A percentile compares a stretch with the other conserved stretches of the same genome.
Conservation (phyloP, 2,113 vertebrate genomes). For the Leucosticte australis region DNA sequence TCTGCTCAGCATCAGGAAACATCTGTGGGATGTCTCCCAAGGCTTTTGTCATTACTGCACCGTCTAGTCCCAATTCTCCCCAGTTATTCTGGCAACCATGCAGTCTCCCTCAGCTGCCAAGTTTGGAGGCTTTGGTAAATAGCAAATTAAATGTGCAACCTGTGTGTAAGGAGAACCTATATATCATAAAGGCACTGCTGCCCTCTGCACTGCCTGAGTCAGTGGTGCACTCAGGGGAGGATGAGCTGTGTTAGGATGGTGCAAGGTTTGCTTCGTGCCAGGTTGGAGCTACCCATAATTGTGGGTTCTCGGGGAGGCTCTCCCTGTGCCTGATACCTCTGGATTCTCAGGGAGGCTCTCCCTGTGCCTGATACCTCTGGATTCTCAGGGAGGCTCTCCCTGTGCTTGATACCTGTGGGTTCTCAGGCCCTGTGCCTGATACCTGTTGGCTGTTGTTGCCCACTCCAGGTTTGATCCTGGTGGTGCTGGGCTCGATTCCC, state of each 20-base stretch:
- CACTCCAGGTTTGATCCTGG: background rate
- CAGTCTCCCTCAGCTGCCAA: conserved; percentile 27
- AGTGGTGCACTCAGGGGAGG: background rate
- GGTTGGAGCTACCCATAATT: rapidly evolving
- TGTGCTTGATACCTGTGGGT: background rate
- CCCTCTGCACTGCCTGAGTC: background rate
- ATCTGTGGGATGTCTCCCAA: background rate
- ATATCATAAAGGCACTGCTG: background rate
- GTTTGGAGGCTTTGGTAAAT: background rate
- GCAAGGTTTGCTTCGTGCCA: background rate
- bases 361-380: background rate
- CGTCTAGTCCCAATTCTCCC: background rate
- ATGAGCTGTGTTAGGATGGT: background rate
- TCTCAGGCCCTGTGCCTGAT: background rate
- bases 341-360: no score
- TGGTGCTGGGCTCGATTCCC: background rate
- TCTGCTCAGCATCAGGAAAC: background rate
- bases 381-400: background rate
- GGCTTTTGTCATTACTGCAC: background rate
- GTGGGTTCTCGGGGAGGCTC: background rate
- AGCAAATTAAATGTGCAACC: background rate
- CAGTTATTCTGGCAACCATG: background rate
- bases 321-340: background rate
- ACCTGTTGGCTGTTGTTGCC: background rate
- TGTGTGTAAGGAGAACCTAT: background rate